Percentiles rank a stretch among this genome's conserved stretches.
These are phyloP conservation scores for Bombus polaris DNA, from an alignment of 1,140 invertebrate genomes.

Conservation along the genomic window DNA sequence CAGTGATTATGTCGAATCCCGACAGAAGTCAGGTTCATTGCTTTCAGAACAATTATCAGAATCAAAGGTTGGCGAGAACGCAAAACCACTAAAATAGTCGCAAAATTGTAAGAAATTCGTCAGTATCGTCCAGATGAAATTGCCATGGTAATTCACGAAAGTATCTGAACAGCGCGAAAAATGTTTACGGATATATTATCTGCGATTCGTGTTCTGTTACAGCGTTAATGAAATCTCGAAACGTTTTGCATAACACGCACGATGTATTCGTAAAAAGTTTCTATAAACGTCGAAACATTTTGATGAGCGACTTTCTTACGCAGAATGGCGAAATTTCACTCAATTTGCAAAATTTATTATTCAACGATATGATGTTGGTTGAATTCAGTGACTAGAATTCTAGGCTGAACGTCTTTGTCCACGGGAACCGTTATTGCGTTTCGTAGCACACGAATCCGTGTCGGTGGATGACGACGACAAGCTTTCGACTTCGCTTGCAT, in stretches of 20 bases:
- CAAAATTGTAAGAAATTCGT: background rate
- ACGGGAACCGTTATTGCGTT: slow-evolving; percentile 26
- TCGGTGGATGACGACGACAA: background rate
- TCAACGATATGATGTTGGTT: background rate
- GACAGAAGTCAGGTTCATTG: slow-evolving; percentile 22
- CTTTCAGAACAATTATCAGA: background rate
- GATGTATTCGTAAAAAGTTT: background rate
- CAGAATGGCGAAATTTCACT: background rate
- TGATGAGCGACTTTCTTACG: background rate
- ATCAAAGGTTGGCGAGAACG: background rate
- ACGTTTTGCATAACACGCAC: background rate
- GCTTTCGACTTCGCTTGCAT: slow-evolving; percentile 9
- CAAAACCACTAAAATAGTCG: background rate
- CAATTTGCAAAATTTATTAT: background rate
- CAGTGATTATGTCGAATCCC: slow-evolving; percentile 13
- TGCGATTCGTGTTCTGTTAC: background rate
- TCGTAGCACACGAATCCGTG: background rate
- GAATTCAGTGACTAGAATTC: background rate
- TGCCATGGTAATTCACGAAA: no score
- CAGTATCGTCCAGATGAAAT: no score
- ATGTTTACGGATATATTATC: no score
- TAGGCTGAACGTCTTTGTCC: background rate
- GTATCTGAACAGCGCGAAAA: no score
- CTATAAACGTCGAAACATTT: background rate
- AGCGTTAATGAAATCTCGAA: background rate